Evolutionary conservation across 2,888 invertebrate species (phyloP), one percentile per base, ranked within the genome.

Genomic region (Drosophila rubida): DNA sequence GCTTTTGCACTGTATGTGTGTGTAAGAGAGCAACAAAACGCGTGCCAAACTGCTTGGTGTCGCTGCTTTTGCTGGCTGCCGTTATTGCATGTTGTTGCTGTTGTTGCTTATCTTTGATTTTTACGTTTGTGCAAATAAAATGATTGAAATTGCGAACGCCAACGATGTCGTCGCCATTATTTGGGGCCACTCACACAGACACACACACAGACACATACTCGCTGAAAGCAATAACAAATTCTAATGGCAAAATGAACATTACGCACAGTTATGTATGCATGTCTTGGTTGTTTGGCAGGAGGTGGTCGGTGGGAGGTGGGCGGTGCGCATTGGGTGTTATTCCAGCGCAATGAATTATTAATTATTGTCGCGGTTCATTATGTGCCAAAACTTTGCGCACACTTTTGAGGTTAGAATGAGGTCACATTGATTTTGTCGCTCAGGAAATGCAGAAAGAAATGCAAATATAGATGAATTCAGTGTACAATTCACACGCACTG

Each of bases 71-170:
- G n/a, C 32, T 35, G n/a, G 19, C 19, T 19, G 19, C 19, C 7
- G 25, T 25, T 23, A 4, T 35, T 35, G n/a, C 5, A 13, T 53
- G 42, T 37, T 58, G 46, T 37, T 58, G 30, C 30, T 66, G 35
- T 49, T 62, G 48, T 53, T 68, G 53, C 9, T 30, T 41, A 46
- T 69, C 46, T 53, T 25, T 62, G 57, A 61, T 65, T 61, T 61
- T 30, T 32, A 41, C 23, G 35, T 60, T 64, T 71, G 37, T 42
- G 50, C 69, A 42, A 63, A 63, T 57, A 42, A 58, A 70, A 61
- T 51, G 35, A 50, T 67, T 61, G 62, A 67, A 60, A 60, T 44
- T 55, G 59, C 58, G 11, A 44, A 8, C 46, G 35, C 39, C 48
- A 54, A 54, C 32, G 23, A 32, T 44, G 19, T 25, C 30, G 45